Base-by-base conservation (phyloP, 2,888 invertebrate genomes). In the Amorpha juglandis region DNA sequence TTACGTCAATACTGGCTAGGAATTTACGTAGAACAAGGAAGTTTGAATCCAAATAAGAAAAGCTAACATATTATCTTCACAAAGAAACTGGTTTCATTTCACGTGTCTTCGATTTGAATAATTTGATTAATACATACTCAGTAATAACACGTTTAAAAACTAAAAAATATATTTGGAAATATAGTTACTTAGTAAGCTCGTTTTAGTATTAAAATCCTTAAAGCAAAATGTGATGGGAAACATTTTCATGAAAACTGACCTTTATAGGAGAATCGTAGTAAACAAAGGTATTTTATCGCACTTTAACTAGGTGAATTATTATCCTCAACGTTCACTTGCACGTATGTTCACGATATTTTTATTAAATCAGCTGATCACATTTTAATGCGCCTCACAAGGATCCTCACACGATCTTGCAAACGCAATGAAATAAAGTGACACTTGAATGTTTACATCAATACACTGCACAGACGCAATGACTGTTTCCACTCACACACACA, bases 361-460 rank as follows among this genome's bases (percentile, higher is more conserved):
- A 70, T 27, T 51, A 63, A 79, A 88, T 85, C 90, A 90, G 89
- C 88, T 91, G 88, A 86, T 90, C 82, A 88, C 87, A 88, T 87
- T 78, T 77, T 81, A 72, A 70, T 78, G 81, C 82, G 84, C 77
- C 82, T 82, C 69, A 72, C 72, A 78, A 67, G 80, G 82, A 83
- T 80, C 81, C 78, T 79, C 81, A 83, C 83, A 81, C 84, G 81
- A 80, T 84, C 82, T 78, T 84, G 81, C 78, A 86, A 89, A 88
- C 88, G 86, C 86, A 90, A 90, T 90, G 89, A 86, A 92, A 89
- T 79, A 80, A 81, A 87, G 84, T 88, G 87, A 88, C 88, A 88
- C 86, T 83, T 80, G 84, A 87, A 86, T 91, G 90, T 91, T 91
- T 90, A 92, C 91, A 90, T 90, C 88, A 87, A 89, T 90, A 90